Percentiles rank a stretch among this genome's conserved stretches.
phyloP scores from a whole-genome alignment of 2,797 vertebrate genomes.

The Sebastes nivosus region DNA sequence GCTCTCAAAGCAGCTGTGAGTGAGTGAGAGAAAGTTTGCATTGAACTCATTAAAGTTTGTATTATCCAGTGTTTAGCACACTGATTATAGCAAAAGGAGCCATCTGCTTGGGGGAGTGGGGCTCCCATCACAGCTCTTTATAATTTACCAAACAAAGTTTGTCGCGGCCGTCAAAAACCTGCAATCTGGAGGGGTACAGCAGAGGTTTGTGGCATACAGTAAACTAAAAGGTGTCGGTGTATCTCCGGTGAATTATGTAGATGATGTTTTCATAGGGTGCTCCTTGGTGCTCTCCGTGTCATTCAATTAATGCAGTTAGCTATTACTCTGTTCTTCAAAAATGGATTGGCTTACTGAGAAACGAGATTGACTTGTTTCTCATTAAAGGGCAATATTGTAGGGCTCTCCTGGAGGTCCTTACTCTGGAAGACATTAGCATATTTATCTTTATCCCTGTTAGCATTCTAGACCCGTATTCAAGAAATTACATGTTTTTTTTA shows the following conservation, averaged over 20 bases:
- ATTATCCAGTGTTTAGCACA: constrained; percentile 80
- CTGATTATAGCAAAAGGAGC: constrained; percentile 78
- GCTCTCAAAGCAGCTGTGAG: constrained; percentile 68
- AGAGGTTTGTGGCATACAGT: constrained; percentile 39
- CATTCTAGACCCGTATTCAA: neutral
- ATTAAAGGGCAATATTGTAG: constrained; percentile 37
- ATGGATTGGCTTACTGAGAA: constrained; percentile 64
- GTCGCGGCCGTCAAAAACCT: constrained; percentile 66
- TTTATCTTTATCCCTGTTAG: constrained; percentile 12
- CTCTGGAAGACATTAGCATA: neutral
- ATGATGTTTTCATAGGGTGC: constrained; percentile 60
- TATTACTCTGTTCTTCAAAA: constrained; percentile 71
- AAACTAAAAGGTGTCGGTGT: constrained; percentile 55
- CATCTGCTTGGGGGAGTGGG: constrained; percentile 81
- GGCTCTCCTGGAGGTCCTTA: constrained; percentile 17
- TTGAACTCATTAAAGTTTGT: constrained; percentile 85
- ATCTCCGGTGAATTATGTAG: constrained; percentile 59
- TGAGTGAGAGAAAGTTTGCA: constrained; percentile 75
- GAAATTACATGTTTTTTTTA: neutral
- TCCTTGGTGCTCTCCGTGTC: constrained; percentile 42
- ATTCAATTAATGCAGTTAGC: constrained; percentile 70
- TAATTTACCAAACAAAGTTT: constrained; percentile 81
- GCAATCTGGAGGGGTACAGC: constrained; percentile 27
- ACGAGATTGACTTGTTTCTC: constrained; percentile 66
- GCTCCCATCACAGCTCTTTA: constrained; percentile 68